Evolutionary conservation across 64 coral and sea anemone genomes (phyloP), one percentile per base, ranked within the genome.

Genomic region (Montipora foliosa): DNA sequence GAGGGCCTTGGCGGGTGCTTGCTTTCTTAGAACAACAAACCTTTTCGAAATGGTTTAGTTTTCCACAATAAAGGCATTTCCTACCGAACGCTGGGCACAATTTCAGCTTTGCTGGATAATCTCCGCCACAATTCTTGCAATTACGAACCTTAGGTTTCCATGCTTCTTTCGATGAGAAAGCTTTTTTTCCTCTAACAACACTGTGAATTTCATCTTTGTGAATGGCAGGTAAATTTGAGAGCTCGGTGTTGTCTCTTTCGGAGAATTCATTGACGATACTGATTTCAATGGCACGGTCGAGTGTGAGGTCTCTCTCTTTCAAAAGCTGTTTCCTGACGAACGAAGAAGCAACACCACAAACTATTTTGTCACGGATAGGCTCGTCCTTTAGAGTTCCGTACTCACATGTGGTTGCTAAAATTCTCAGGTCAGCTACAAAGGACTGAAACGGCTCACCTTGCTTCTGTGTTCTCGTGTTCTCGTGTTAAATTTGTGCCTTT

Each of bases 401-500:
- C 53, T 57, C 53, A 57, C 76, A 78, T 12, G 76, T 78, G 76
- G 11, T 78, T 50, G 46, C 76, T 50, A 51, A 44, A 46, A 78
- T 78, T 78, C 76, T 76, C 64, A 15, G 10, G 53, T 57, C 53
- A 57, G 53, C 1, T 57, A 57, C 53, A 57, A 57, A 3, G 64
- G 64, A 75, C 49, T 74, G 86, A 76, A 75, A 75, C 17, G 86
- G 68, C 51, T 88, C 86, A 70, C 83, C 86, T 51, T 75, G 44
- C 46, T 60, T 89, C 17, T 89, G 71, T 4, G 47, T 48, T 90
- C 88, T 6, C 57, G 77, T 80, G 37, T 48, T 66, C 79, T 50
- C 77, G 69, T 25, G 24, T 25, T 25, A 25, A 57, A 57, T 57
- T 57, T 57, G 53, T 57, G 53, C 53, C 74, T 90, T 67, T 80